Percentiles rank a stretch among this genome's conserved stretches.
Evolutionary conservation across 2,888 invertebrate species (phyloP).

Genomic region (Altica lythri): DNA sequence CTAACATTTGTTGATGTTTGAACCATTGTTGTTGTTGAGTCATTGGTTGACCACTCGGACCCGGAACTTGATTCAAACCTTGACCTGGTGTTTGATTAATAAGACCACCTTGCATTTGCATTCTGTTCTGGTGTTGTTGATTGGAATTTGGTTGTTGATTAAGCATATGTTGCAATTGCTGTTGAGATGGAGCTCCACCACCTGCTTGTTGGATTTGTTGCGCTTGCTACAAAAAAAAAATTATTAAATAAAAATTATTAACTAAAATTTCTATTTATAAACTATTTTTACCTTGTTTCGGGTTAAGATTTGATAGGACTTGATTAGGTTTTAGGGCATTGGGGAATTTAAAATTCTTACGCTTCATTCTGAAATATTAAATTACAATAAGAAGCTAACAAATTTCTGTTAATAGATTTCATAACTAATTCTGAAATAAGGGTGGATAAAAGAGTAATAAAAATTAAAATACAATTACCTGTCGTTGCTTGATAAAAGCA

Average conservation of each 20-base stretch:
- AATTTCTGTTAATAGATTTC: too few relatives aligned
- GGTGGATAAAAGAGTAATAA: too few relatives aligned
- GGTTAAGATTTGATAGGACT: too few relatives aligned
- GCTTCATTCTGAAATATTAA: conserved; percentile 8
- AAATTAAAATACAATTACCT: conserved; percentile 59
- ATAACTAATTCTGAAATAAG: too few relatives aligned
- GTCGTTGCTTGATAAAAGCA: conserved; percentile 88
- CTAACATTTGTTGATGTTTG: conserved; percentile 57
- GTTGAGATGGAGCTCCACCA: conserved; percentile 56
- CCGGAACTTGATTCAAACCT: conserved; percentile 47
- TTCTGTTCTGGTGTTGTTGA: conserved; percentile 58
- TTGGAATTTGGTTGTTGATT: conserved; percentile 57
- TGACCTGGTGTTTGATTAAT: conserved; percentile 47
- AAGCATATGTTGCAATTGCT: conserved; percentile 62
- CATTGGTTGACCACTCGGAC: conserved; percentile 45
- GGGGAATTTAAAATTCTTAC: background rate
- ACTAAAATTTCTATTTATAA: too few relatives aligned
- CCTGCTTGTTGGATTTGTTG: conserved; percentile 50
- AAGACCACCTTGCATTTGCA: conserved; percentile 60
- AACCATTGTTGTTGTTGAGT: conserved; percentile 59
- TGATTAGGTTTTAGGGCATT: too few relatives aligned
- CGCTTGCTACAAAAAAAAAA: conserved; percentile 43
- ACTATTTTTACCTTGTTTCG: too few relatives aligned
- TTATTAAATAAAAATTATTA: too few relatives aligned
- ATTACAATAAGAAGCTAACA: too few relatives aligned